A percentile compares a stretch with the other conserved stretches of the same genome.
phyloP scores from a whole-genome alignment of 1,140 invertebrate species.

The Megalopta genalis region DNA sequence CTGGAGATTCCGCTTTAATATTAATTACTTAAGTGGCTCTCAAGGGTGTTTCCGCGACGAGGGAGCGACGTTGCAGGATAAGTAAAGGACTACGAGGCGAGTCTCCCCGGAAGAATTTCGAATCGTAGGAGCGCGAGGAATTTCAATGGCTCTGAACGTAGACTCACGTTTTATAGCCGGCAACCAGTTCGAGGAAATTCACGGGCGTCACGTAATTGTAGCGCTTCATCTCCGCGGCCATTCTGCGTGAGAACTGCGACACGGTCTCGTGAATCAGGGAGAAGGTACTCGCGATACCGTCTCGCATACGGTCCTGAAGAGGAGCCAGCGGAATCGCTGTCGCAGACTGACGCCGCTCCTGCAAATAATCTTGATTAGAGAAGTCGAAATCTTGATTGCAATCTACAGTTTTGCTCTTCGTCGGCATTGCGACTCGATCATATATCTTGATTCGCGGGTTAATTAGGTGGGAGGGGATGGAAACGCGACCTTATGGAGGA shows the following conservation, averaged over 20 bases:
- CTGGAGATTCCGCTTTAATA: too few relatives aligned
- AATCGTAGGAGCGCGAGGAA: background rate
- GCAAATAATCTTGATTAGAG: background rate
- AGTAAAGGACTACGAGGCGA: too few relatives aligned
- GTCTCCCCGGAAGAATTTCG: too few relatives aligned
- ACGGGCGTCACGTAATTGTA: constrained; percentile 92
- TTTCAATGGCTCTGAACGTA: background rate
- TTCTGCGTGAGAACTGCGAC: constrained; percentile 84
- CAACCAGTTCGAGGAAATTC: constrained; percentile 91
- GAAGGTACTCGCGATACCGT: constrained; percentile 86
- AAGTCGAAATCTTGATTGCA: too few relatives aligned
- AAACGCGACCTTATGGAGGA: too few relatives aligned
- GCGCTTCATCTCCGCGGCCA: constrained; percentile 88
- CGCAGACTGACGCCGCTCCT: constrained; percentile 51
- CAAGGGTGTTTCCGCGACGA: too few relatives aligned
- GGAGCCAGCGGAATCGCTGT: constrained; percentile 48
- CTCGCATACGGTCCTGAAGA: constrained; percentile 82
- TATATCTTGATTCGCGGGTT: too few relatives aligned
- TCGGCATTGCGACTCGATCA: too few relatives aligned
- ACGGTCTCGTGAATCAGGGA: constrained; percentile 90
- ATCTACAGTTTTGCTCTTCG: too few relatives aligned
- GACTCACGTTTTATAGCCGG: constrained; percentile 88
- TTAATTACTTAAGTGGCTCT: too few relatives aligned
- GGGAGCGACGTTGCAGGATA: too few relatives aligned
- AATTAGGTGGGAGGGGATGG: too few relatives aligned